A percentile compares a stretch with the other conserved stretches of the same genome.
These are phyloP conservation scores for Mercenaria mercenaria DNA, from an alignment of 1,140 invertebrate genomes.

Conservation along the genomic window DNA sequence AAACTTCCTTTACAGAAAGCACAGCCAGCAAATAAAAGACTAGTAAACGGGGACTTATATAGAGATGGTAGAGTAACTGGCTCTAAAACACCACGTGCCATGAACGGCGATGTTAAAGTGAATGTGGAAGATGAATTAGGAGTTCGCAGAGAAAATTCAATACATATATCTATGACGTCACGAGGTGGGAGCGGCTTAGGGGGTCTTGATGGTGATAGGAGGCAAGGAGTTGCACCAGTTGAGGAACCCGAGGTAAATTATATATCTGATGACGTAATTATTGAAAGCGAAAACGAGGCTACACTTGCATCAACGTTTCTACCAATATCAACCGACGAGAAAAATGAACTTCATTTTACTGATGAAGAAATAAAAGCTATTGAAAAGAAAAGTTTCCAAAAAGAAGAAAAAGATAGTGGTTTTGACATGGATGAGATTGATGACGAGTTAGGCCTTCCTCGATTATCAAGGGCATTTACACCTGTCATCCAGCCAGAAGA, in stretches of 20 bases:
- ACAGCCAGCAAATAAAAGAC: conserved; percentile 52
- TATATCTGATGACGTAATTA: conserved; percentile 42
- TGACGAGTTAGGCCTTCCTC: conserved; percentile 56
- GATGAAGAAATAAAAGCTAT: conserved; percentile 58
- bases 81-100: conserved; percentile 35
- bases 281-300: conserved; percentile 54
- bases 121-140: conserved; percentile 31
- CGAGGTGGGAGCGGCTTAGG: conserved; percentile 46
- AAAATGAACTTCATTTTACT: conserved; percentile 50
- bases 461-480: conserved; percentile 60
- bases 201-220: conserved; percentile 21
- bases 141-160: conserved; percentile 55
- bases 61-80: not conserved
- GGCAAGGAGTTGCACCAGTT: conserved; percentile 20
- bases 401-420: conserved; percentile 27
- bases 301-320: conserved; percentile 53
- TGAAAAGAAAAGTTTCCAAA: conserved; percentile 30
- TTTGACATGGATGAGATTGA: conserved; percentile 64
- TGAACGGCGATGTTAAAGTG: conserved; percentile 52
- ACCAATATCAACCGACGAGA: conserved; percentile 31
- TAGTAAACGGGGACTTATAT: conserved; percentile 45
- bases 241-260: conserved; percentile 65
- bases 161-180: conserved; percentile 55
- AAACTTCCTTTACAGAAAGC: conserved; percentile 36
- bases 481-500: conserved; percentile 44